phyloP scores from a whole-genome alignment of 2,113 vertebrate genomes.

The Poicephalus gulielmi region DNA sequence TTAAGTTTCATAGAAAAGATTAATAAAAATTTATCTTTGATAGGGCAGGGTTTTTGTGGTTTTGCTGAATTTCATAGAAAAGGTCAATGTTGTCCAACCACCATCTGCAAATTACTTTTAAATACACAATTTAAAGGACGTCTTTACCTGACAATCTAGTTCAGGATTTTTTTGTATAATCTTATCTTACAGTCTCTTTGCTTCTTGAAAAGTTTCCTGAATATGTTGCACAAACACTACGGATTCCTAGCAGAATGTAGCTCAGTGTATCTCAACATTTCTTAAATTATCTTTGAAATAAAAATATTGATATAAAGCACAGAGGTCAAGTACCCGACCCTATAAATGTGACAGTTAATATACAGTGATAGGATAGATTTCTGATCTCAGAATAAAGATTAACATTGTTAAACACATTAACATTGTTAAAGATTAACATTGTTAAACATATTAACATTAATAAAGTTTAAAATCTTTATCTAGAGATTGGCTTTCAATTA shows the following conservation, averaged over 20 bases:
- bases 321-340: not conserved
- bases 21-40: not conserved
- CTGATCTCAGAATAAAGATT: slow-evolving; percentile 24
- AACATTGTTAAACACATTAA: not conserved
- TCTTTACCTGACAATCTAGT: not conserved
- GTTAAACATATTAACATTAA: too few relatives aligned
- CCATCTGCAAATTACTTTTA: not conserved
- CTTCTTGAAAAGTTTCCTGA: not conserved
- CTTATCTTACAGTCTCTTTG: not conserved
- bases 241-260: not conserved
- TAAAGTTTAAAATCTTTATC: not conserved
- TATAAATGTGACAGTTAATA: not conserved
- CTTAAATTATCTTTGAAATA: not conserved
- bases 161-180: not conserved
- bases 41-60: not conserved
- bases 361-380: not conserved
- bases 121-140: not conserved
- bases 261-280: not conserved
- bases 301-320: not conserved
- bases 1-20: not conserved
- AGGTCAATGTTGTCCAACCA: not conserved
- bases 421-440: not conserved
- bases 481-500: slow-evolving; percentile 13
- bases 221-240: not conserved
- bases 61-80: not conserved